Conservation (phyloP, 2,888 invertebrate genomes). For the Invenusta paracnida region DNA sequence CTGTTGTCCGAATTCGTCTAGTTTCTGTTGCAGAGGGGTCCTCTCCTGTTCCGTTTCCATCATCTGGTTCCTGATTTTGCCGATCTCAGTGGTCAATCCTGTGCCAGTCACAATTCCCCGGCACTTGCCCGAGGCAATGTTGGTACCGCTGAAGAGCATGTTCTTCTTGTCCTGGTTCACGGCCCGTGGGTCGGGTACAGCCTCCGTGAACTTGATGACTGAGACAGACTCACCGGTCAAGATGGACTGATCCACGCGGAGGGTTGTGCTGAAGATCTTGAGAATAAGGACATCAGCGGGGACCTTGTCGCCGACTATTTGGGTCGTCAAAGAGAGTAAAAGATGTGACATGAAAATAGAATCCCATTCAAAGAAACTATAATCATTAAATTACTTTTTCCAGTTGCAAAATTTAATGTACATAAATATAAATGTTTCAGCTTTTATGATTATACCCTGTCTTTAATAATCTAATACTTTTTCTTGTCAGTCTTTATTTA, state of each 20-base stretch:
- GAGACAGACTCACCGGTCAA: constrained; percentile 98
- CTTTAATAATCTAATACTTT: too few relatives aligned
- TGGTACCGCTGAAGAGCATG: constrained; percentile 95
- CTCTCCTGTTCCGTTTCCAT: constrained; percentile 44
- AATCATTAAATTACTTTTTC: too few relatives aligned
- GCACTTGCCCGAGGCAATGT: constrained; percentile 97
- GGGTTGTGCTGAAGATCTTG: constrained; percentile 93
- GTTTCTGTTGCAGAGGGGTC: constrained; percentile 96
- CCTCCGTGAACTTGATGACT: constrained; percentile 96
- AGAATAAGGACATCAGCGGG: constrained; percentile 95
- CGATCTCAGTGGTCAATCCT: constrained; percentile 65
- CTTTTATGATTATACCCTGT: too few relatives aligned
- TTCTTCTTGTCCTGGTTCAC: constrained; percentile 99
- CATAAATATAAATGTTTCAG: too few relatives aligned
- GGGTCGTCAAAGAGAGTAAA: too few relatives aligned
- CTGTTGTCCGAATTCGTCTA: constrained; percentile 99
- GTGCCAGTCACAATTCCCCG: constrained; percentile 97
- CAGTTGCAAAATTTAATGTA: too few relatives aligned
- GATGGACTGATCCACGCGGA: constrained; percentile 99
- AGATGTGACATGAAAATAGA: too few relatives aligned
- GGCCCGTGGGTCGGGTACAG: constrained; percentile 93
- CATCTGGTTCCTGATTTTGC: constrained; percentile 45
- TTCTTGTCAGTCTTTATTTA: too few relatives aligned
- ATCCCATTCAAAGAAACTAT: too few relatives aligned
- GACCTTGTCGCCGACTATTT: constrained; percentile 93